These are phyloP conservation scores for Dufourea novaeangliae DNA, from an alignment of 1,140 invertebrate species.

Conservation along the genomic window DNA sequence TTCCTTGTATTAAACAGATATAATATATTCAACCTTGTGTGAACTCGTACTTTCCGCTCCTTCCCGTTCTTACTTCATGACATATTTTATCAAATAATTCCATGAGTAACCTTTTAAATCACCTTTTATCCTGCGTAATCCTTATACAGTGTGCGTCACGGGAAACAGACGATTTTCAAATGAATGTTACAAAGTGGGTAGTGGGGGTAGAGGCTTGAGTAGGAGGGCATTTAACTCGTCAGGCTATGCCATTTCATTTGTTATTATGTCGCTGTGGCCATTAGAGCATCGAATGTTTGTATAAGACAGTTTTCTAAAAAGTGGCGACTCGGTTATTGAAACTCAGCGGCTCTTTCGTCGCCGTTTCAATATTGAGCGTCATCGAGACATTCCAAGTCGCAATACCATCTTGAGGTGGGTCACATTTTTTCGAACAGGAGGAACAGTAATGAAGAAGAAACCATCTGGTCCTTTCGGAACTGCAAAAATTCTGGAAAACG, in stretches of 20 bases:
- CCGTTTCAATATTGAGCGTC: background rate
- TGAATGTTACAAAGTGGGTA: background rate
- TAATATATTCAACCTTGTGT: no score
- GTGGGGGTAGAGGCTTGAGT: background rate
- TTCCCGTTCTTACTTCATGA: no score
- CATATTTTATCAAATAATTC: no score
- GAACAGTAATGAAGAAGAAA: conserved; percentile 4
- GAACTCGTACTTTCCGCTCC: no score
- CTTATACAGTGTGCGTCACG: background rate
- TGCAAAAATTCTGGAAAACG: background rate
- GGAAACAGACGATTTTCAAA: conserved; percentile 3
- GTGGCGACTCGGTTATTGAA: background rate
- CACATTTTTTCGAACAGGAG: background rate
- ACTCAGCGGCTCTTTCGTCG: no score
- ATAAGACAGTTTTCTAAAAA: background rate
- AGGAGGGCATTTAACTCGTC: background rate
- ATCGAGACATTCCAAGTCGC: background rate
- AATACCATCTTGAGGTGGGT: background rate
- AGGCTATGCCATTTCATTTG: background rate
- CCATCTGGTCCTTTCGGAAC: background rate
- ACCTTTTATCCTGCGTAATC: no score
- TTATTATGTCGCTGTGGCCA: background rate
- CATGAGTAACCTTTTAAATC: no score
- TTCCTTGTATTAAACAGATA: no score
- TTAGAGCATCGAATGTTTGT: conserved; percentile 1